These are phyloP conservation scores for Gymnopithys bicolor DNA, from an alignment of 2,797 vertebrate genomes.

Conservation along the genomic window DNA sequence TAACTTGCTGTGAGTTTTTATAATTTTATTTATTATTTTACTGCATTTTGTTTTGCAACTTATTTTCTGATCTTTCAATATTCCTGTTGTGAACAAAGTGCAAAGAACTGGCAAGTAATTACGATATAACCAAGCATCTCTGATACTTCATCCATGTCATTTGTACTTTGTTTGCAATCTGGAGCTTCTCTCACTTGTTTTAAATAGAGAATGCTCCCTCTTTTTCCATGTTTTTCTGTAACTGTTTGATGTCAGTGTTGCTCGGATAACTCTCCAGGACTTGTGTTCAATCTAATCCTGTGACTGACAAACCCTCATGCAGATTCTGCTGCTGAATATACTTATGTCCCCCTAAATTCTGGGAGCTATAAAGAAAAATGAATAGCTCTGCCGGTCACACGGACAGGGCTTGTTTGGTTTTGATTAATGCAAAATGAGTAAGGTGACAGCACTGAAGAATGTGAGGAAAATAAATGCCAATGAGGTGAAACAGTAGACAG, in stretches of 20 bases:
- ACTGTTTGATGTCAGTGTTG: background rate
- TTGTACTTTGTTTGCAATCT: background rate
- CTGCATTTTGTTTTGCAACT: background rate
- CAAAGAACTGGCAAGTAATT: background rate
- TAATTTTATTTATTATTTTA: background rate
- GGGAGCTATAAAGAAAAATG: background rate
- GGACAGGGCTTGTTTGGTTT: background rate
- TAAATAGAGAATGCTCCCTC: background rate
- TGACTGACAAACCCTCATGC: background rate
- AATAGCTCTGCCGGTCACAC: background rate
- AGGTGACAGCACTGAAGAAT: background rate
- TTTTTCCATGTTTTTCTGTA: background rate
- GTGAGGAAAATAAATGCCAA: background rate
- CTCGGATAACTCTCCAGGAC: background rate
- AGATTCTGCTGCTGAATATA: background rate
- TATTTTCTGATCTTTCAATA: background rate
- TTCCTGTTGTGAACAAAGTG: background rate
- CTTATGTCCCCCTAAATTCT: conserved; percentile 3
- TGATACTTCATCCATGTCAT: background rate
- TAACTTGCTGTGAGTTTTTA: background rate
- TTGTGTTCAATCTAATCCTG: background rate
- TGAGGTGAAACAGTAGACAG: background rate
- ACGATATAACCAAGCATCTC: background rate
- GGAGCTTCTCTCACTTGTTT: background rate
- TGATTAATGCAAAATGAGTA: background rate